Base-by-base conservation (phyloP, 1,140 invertebrate species). In the Araneus ventricosus region DNA sequence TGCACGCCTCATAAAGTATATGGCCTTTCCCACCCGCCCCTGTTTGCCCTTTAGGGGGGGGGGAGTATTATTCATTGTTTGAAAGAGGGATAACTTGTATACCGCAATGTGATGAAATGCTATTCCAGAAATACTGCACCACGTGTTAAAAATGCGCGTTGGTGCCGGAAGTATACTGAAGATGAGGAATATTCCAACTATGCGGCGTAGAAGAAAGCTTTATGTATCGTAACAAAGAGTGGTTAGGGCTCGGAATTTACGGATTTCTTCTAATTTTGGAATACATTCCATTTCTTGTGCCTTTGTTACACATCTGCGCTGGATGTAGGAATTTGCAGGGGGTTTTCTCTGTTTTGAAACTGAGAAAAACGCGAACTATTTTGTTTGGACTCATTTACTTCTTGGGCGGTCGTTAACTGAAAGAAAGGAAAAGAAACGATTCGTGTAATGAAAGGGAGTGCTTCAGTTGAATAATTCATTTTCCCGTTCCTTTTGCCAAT, bases 1-100 rank as follows among this genome's bases (percentile, higher is more conserved):
- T 34, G 59, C 86, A 88, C 86, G 86, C 61, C 86, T 61, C 86
- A 88, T 88, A 88, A 88, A 88, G 52, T 88, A 63, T 63, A 88
- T 88, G 86, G 59, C 61, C 86, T 37, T 86, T 88, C 39, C 30
- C 52, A 57, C 37, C 37, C 27, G 86, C 67, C 34, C 70, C 37
- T 88, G 86, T 88, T 88, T 70, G 86, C 37, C 41, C 70, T 88
- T 24, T 41, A 52, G 4, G n/a, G 52, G 61, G 84, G 30, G 70
- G 27, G 84, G 27, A 70, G 57, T n/a, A 70, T 88, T 67, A 88
- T 88, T 88, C 61, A 88, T 88, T 70, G 86, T 88, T 88, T 63
- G 86, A 63, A 88, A 67, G 34, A 67, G 41, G 41, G 39, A 82
- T 82, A 52, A 52, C 39, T 45, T 82, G 41, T 82, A 30, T 82